Evolutionary conservation across 2,113 vertebrate species (phyloP).

Genomic region (Oncorhynchus clarkii): DNA sequence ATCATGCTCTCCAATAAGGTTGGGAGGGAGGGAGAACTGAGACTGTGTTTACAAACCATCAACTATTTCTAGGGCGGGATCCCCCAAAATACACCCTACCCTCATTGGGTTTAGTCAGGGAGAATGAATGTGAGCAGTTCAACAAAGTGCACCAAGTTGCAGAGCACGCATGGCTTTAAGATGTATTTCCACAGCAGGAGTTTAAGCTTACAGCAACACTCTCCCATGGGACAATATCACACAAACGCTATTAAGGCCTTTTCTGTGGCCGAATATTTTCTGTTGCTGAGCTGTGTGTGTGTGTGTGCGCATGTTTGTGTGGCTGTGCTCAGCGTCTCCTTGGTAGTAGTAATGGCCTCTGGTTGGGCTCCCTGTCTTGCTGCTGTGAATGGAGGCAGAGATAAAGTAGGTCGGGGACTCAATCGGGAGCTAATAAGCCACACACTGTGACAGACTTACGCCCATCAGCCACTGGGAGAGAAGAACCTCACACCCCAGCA

Average conservation of each 20-base stretch:
- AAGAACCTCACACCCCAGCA: neutral
- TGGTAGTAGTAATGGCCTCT: slow-evolving; percentile 4
- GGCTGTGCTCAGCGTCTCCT: neutral
- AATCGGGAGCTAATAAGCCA: slow-evolving; percentile 27
- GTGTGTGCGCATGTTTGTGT: neutral
- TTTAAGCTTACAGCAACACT: neutral
- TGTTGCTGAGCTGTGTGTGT: neutral
- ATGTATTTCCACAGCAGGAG: slow-evolving; percentile 1
- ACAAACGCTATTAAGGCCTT: neutral
- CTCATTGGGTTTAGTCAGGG: slow-evolving; percentile 16
- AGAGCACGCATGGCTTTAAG: neutral
- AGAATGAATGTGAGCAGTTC: slow-evolving; percentile 14
- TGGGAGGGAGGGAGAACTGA: neutral
- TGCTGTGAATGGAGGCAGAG: slow-evolving; percentile 14
- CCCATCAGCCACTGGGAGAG: slow-evolving; percentile 15
- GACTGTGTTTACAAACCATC: slow-evolving; percentile 34
- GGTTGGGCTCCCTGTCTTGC: neutral
- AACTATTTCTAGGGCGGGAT: slow-evolving; percentile 43
- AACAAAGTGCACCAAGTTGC: neutral
- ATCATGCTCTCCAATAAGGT: slow-evolving; percentile 31
- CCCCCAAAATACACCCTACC: slow-evolving; percentile 27
- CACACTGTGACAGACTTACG: neutral
- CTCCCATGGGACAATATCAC: neutral
- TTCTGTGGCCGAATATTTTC: neutral
- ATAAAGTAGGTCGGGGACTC: slow-evolving; percentile 37